phyloP scores from a whole-genome alignment of 1,140 invertebrate genomes.

The Neoseiulus cucumeris region DNA sequence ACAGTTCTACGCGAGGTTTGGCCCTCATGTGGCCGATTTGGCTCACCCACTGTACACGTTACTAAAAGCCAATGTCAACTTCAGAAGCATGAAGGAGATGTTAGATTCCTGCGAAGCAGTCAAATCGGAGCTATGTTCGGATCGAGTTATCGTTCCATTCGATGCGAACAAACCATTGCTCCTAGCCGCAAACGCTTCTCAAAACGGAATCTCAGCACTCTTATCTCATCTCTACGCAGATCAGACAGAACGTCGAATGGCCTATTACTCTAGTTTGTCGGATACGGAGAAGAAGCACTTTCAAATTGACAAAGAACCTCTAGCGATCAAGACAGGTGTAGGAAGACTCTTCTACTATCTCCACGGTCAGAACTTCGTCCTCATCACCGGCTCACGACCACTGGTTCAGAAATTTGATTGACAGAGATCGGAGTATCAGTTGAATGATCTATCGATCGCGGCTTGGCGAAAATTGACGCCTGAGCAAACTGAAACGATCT shows the following conservation, averaged over 20 bases:
- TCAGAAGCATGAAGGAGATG: neutral
- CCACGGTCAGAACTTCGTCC: constrained; percentile 29
- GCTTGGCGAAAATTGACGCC: no score
- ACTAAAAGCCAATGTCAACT: constrained; percentile 10
- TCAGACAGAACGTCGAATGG: constrained; percentile 28
- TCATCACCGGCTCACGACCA: constrained; percentile 33
- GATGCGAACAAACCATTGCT: neutral
- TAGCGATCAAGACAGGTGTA: constrained; percentile 32
- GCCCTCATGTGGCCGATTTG: constrained; percentile 25
- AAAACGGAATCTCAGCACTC: constrained; percentile 30
- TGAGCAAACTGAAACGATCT: no score
- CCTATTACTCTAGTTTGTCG: constrained; percentile 29
- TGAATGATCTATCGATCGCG: no score
- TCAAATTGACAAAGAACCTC: constrained; percentile 34
- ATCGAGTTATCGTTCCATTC: neutral
- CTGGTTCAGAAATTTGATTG: constrained; percentile 28
- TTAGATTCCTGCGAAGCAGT: neutral
- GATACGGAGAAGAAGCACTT: constrained; percentile 30
- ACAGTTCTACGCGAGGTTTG: constrained; percentile 29
- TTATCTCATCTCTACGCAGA: constrained; percentile 26
- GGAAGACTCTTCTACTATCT: constrained; percentile 34
- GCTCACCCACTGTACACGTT: constrained; percentile 26
- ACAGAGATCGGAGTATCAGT: no score
- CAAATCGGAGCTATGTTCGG: neutral
- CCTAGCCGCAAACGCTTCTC: constrained; percentile 28